Evolutionary conservation across 2,113 vertebrate genomes (phyloP), one percentile per base, ranked within the genome.

Genomic region (Myrmecobius fasciatus): DNA sequence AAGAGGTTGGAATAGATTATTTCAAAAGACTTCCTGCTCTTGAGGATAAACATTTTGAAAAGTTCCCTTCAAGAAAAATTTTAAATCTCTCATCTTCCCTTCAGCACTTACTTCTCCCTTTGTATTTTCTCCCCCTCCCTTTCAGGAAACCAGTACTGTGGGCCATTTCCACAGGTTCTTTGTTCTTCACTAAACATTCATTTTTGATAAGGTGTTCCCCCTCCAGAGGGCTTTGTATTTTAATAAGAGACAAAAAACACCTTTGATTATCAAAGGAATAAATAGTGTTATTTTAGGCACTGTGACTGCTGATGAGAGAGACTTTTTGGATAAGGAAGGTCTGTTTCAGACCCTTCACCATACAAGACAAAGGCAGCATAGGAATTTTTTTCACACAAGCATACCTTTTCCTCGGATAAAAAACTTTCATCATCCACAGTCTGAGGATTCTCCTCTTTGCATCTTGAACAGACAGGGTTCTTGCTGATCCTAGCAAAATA

Each of bases 371-470:
- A 48, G 28, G n/a, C 11, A 53, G 51, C 90, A 53, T 67, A 51
- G 0, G 9, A 43, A 28, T 53, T n/a, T 56, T 46, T 3, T 1
- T 43, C 20, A 17, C 26, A 92, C 43, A 89, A 60, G 96, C 98
- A 9, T 98, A 99, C 99, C 98, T 98, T 98, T 95, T 99, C 99
- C 94, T 98, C 98, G 54, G 98, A 97, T 94, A 98, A 10, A 0
- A 98, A 97, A 94, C 98, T 98, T 92, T 98, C 98, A 48, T 98
- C 98, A 46, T 94, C 97, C 12, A 97, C 91, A 91, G 95, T 93
- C 26, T 94, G 96, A 2, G 97, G 96, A 93, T 98, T 97, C 0
- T 98, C 98, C 90, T 98, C 98, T 95, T 98, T 98, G 95, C 99
- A 99, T 92, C 98, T 98, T 93, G 98, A 97, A 96, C 99, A 99